A percentile compares a stretch with the other conserved stretches of the same genome.
Conservation (phyloP, 2,113 vertebrate genomes). For the Sorex fumeus region DNA sequence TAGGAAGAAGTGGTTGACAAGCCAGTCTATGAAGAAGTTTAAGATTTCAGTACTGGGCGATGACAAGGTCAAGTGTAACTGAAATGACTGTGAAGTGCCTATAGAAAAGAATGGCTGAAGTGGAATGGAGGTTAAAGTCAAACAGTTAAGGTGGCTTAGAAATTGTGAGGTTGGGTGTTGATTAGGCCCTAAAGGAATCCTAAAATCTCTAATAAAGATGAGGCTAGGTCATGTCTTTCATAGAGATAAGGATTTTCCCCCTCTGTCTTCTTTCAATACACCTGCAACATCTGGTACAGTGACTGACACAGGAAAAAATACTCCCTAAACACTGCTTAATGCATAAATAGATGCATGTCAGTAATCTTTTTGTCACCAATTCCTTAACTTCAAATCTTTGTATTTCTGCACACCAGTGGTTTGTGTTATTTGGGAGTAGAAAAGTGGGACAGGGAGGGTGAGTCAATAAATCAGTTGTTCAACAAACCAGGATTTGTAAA, state of each 20-base stretch:
- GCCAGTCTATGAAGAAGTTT: not conserved
- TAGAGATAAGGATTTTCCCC: not conserved
- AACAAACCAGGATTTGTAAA: not conserved
- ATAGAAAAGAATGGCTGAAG: not conserved
- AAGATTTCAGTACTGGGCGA: not conserved
- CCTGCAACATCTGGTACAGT: not conserved
- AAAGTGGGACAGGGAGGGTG: not conserved
- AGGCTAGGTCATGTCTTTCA: not conserved
- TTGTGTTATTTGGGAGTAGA: not conserved
- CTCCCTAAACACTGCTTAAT: not conserved
- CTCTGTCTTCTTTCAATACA: not conserved
- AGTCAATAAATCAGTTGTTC: not conserved
- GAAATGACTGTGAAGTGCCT: constrained; percentile 52
- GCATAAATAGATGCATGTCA: not conserved
- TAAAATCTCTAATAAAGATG: not conserved
- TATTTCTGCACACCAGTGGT: not conserved
- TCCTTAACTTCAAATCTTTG: not conserved
- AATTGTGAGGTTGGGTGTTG: not conserved
- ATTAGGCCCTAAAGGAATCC: not conserved
- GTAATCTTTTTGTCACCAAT: not conserved
- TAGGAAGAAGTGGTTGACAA: not conserved
- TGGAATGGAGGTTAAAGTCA: not conserved
- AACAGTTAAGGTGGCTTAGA: not conserved
- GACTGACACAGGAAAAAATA: not conserved
- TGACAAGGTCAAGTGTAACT: constrained; percentile 44